phyloP scores from a whole-genome alignment of 2,113 vertebrate genomes.

The Pangasianodon gigas region DNA sequence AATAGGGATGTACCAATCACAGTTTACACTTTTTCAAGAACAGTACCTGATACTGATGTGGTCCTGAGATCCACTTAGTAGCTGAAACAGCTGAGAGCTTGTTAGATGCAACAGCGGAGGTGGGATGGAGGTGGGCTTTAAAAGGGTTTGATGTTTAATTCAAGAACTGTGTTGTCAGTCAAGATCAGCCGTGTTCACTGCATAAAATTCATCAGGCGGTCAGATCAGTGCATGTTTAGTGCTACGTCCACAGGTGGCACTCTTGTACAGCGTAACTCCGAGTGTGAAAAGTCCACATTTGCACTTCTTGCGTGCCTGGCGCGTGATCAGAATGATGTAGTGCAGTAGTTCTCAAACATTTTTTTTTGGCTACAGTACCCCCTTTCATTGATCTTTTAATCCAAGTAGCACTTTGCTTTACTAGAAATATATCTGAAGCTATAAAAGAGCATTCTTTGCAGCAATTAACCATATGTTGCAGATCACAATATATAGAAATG shows the following conservation, averaged over 20 bases:
- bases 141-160: neutral
- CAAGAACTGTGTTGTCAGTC: neutral
- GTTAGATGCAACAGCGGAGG: neutral
- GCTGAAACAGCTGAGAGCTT: neutral
- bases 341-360: neutral
- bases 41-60: neutral
- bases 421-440: neutral
- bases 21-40: neutral
- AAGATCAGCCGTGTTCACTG: neutral
- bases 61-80: neutral
- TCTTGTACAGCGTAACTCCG: conserved; percentile 19
- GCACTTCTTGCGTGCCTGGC: neutral
- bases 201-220: neutral
- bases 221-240: neutral
- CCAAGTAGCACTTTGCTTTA: neutral
- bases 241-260: conserved; percentile 48
- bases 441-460: neutral
- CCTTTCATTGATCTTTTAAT: neutral
- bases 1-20: neutral
- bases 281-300: neutral
- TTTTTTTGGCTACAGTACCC: neutral
- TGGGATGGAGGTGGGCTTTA: neutral
- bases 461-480: neutral
- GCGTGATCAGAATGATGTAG: neutral
- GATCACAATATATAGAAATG: neutral